Evolutionary conservation across 30 jellyfish, hydroid and myxozoan species (phyloP), one percentile per base, ranked within the genome.

Genomic region (Aurelia aurita): DNA sequence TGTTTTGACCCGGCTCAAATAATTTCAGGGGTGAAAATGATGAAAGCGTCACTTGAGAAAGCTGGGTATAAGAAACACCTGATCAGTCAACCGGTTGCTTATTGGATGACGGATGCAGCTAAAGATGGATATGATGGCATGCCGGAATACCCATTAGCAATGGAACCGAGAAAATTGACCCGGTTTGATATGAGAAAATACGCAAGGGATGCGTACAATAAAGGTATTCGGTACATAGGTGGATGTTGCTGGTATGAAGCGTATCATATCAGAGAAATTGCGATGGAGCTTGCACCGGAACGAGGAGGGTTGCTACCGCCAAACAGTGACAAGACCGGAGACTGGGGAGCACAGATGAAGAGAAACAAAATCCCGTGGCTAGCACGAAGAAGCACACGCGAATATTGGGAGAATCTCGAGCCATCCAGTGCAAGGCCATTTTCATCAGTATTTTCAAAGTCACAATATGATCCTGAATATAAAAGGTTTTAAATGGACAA

Each of bases 31-130:
- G 58, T 81, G 72, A 81, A 55, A 23, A 45, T 46, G 20, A 74
- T 89, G 97, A 89, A 89, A 39, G 58, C 27, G 15, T 87, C 92
- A n/a, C 35, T 81, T 25, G 97, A 80, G 21, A 58, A 72, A 65
- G 93, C 90, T 23, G 97, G 97, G 18, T 31, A 54, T 26, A 70
- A 80, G 44, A 58, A 44, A 62, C 97, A 89, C 60, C 77, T 69
- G 22, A 71, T 89, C 55, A 60, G 87, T 26, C 97, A 79, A 55
- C 97, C 97, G 23, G 53, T 71, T 3, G 97, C 82, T 7, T 80
- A 10, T 20, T 84, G 89, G 86, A 89, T 93, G 8, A 88, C 97
- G 6, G 97, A 89, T 61, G 93, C 86, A 3, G 94, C 77, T 14
- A 62, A 58, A 65, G 85, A 28, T 47, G 97, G 97, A n/a, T 89